Percentiles rank a stretch among this genome's conserved stretches.
Evolutionary conservation across 2,888 invertebrate species (phyloP).

Genomic region (Lamproptera curius): DNA sequence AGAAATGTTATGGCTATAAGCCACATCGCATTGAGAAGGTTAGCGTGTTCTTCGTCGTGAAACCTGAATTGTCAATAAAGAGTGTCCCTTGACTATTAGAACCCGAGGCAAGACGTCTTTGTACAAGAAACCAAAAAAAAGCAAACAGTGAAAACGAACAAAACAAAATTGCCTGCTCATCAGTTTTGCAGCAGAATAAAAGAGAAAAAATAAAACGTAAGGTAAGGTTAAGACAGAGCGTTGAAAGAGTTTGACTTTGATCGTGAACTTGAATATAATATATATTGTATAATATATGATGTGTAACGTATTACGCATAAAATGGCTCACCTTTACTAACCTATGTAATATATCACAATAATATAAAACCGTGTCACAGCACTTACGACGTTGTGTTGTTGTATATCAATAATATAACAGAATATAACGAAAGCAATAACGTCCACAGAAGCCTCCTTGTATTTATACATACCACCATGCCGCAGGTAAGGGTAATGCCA

Average conservation of each 20-base stretch:
- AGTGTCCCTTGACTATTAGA: conserved; percentile 58
- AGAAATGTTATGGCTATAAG: conserved; percentile 99
- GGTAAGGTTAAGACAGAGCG: conserved; percentile 33
- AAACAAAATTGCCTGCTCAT: not conserved
- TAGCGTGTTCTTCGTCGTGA: conserved; percentile 99
- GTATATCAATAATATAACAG: conserved; percentile 35
- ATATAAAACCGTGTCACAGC: not conserved
- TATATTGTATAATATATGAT: conserved; percentile 48
- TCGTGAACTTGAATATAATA: conserved; percentile 39
- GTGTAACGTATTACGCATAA: conserved; percentile 58
- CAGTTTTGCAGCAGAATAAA: conserved; percentile 40
- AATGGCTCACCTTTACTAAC: conserved; percentile 77
- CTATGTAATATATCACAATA: conserved; percentile 30
- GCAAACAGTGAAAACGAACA: not conserved
- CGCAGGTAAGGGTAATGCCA: conserved; percentile 98
- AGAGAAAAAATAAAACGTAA: conserved; percentile 26
- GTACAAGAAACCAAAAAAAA: not conserved
- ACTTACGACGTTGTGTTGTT: conserved; percentile 34
- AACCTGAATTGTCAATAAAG: conserved; percentile 85
- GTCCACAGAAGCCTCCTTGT: conserved; percentile 58
- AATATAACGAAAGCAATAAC: conserved; percentile 32
- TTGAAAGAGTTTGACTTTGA: conserved; percentile 78
- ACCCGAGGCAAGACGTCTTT: conserved; percentile 29
- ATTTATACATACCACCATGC: conserved; percentile 96
- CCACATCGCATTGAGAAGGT: conserved; percentile 99